phyloP scores from a whole-genome alignment of 2,888 invertebrate genomes.

The Agrochola lychnidis region DNA sequence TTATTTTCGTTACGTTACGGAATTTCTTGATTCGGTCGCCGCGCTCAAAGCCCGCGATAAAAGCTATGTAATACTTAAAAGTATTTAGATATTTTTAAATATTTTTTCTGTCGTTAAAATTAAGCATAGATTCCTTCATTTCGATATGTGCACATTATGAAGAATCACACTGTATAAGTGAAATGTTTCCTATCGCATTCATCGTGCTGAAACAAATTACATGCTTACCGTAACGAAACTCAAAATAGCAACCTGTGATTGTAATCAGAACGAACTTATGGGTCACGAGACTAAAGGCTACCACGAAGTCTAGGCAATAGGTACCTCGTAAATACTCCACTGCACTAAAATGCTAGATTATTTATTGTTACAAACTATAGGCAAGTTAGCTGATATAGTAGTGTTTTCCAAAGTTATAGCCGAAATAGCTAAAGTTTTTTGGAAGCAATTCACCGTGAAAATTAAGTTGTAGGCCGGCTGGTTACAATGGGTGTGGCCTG shows the following conservation, averaged over 20 bases:
- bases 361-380: constrained; percentile 33
- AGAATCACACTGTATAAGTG: no score
- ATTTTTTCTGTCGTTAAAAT: no score
- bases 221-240: constrained; percentile 20
- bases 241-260: constrained; percentile 24
- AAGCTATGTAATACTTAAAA: no score
- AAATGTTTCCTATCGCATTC: constrained; percentile 3
- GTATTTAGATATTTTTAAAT: no score
- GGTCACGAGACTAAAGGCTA: constrained; percentile 13
- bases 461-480: no score
- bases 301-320: constrained; percentile 22
- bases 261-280: constrained; percentile 19
- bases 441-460: no score
- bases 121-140: no score
- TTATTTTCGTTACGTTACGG: no score
- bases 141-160: no score
- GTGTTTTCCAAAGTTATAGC: constrained; percentile 41
- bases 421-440: constrained; percentile 36
- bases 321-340: constrained; percentile 10
- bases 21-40: no score
- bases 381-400: constrained; percentile 26
- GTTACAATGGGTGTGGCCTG: background rate
- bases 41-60: no score
- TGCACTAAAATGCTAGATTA: constrained; percentile 35
- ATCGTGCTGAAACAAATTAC: constrained; percentile 19